A percentile compares a stretch with the other conserved stretches of the same genome.
These are phyloP conservation scores for Helogale parvula DNA, from an alignment of 2,113 vertebrate species.

Conservation along the genomic window DNA sequence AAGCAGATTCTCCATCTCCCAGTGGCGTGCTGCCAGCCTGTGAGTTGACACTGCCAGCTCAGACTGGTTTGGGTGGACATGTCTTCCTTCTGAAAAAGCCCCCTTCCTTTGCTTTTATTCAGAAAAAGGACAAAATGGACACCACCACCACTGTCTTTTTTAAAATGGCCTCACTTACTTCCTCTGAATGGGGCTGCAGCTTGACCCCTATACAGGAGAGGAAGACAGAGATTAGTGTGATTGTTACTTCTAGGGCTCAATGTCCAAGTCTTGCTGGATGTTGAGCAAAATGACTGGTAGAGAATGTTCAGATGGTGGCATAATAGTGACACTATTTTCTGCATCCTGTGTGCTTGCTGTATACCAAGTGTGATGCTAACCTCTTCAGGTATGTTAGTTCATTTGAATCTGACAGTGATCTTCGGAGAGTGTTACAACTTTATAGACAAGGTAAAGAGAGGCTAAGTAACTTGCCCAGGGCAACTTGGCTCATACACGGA, in stretches of 20 bases:
- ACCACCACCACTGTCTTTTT: not conserved
- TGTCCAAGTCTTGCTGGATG: not conserved
- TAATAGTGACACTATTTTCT: not conserved
- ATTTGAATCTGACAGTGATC: not conserved
- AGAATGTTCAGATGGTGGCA: not conserved
- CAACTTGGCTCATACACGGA: not conserved
- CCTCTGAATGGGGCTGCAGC: not conserved
- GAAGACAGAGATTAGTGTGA: not conserved
- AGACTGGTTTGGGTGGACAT: not conserved
- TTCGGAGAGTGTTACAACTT: not conserved
- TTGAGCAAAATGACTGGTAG: not conserved
- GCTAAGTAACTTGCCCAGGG: not conserved
- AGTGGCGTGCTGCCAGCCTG: slow-evolving; percentile 33
- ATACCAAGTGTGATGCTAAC: not conserved
- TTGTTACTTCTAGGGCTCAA: not conserved
- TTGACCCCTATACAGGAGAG: not conserved
- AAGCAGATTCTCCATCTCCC: slow-evolving; percentile 48
- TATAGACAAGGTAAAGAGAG: not conserved
- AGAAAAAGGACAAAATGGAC: not conserved
- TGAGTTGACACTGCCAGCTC: not conserved
- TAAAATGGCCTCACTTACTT: not conserved
- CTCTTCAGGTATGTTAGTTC: not conserved
- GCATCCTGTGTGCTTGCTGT: not conserved
- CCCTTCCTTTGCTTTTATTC: not conserved
- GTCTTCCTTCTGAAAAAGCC: not conserved